phyloP scores from a whole-genome alignment of 2,113 vertebrate species.

The Coregonus clupeaformis region DNA sequence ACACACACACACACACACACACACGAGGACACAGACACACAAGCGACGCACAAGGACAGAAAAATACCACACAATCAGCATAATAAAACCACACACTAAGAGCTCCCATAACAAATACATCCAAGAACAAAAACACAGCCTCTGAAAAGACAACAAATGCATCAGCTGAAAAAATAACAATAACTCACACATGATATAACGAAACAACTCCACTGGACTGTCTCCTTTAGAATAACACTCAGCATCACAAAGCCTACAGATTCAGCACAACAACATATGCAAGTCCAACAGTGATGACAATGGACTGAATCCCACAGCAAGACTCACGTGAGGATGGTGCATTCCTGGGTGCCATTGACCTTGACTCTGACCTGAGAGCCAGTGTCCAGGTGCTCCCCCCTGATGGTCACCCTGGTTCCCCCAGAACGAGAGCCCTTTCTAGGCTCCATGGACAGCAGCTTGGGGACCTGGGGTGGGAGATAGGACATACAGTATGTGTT shows the following conservation, averaged over 20 bases:
- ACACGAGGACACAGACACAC: too few species aligned
- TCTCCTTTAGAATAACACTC: neutral
- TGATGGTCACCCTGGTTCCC: slow-evolving; percentile 87
- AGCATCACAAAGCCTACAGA: neutral
- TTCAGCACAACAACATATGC: too few species aligned
- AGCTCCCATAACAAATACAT: slow-evolving; percentile 1
- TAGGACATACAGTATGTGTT: neutral
- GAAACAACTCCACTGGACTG: neutral
- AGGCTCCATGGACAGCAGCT: slow-evolving; percentile 78
- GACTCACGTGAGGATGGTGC: slow-evolving; percentile 82
- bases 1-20: neutral
- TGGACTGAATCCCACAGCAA: too few species aligned
- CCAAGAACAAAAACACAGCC: slow-evolving; percentile 9
- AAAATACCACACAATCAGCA: neutral
- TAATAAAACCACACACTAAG: neutral
- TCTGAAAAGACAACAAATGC: neutral
- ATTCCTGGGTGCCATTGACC: slow-evolving; percentile 85
- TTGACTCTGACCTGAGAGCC: slow-evolving; percentile 83
- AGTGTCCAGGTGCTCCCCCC: slow-evolving; percentile 79
- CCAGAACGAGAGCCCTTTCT: slow-evolving; percentile 84
- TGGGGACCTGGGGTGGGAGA: slow-evolving; percentile 75
- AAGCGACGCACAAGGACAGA: neutral
- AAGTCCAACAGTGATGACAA: too few species aligned
- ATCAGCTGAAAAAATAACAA: neutral
- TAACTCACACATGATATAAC: neutral